Evolutionary conservation across 1,140 invertebrate genomes (phyloP), one percentile per base, ranked within the genome.

Genomic region (Anadara kagoshimensis): DNA sequence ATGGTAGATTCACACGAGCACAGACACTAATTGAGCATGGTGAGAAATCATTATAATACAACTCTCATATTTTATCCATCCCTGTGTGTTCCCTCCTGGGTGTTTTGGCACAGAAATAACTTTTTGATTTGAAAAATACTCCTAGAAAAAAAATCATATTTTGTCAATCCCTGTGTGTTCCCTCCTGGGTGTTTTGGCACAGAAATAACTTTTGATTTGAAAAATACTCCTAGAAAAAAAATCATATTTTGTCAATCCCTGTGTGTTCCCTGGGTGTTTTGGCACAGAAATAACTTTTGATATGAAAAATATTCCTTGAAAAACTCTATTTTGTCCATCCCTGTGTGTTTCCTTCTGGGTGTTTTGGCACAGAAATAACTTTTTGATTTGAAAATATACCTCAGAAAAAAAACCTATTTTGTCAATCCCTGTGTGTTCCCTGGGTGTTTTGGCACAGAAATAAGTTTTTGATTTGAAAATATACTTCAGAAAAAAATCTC

Each of bases 1-100:
- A 93, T 85, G 93, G 93, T 43, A 88, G 92, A 82, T 93, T 93
- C 83, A 92, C 92, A 3, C 85, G 93, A 58, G 93, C 92, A 41
- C 92, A 93, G 86, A 91, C 90, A 53, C 87, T 93, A 66, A 82
- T 88, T 58, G 80, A 87, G 81, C 83, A 88, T 83, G 88, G 86
- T 87, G 84, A 85, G 86, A 53, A 18, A 24, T 64, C 41, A 24
- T 43, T 10, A n/a, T 36, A 49, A 49, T n/a, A 4, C 14, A 18
- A 4, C 47, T 49, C 47, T 36, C 29, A 3, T 14, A 49, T 49
- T 10, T 49, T 2, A 10, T 49, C 47, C 14, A 49, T 49, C 14
- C n/a, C 47, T 49, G 47, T 49, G n/a, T 49, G 47, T 49, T 1
- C 11, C 14, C n/a, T n/a, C 47, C 47, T 62, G 43, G 24, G 18